Evolutionary conservation across 2,888 invertebrate genomes (phyloP), one percentile per base, ranked within the genome.

Genomic region (Dysmachus trigonus): DNA sequence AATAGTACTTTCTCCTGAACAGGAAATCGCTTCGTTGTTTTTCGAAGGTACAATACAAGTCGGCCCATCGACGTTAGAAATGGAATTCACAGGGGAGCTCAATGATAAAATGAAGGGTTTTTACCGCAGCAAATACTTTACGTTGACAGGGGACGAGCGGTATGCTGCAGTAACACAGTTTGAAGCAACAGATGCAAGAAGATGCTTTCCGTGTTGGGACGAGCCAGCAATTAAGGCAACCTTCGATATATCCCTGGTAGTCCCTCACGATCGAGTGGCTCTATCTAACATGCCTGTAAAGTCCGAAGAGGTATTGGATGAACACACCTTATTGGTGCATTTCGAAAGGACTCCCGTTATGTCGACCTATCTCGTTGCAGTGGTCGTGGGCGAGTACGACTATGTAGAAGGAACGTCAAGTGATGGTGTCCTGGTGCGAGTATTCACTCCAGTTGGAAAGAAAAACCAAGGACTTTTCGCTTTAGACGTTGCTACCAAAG

Each of bases 171-270:
- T 97, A 87, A 98, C 98, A 84, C 98, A 98, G 92, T 98, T 98
- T 91, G 97, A 97, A 91, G 94, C 97, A 0, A 97, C 96, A 2
- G 96, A 97, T 93, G 99, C 99, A 6, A 94, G 99, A 86, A 94
- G 97, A 89, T 97, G 98, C 90, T 99, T 99, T 90, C 99, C 99
- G 2, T 99, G 98, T 92, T 99, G 98, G 98, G 99, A 99, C 92
- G 99, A 99, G 92, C 99, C 99, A 8, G 97, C 98, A 13, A 95
- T 97, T 87, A 99, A 99, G 92, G 97, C 99, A 1, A 98, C 97
- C 1, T 99, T 99, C 92, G 96, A 98, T 91, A 96, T 99, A 88
- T 95, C 95, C 0, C 92, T 99, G 18, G 93, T 95, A 87, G 97
- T 98, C 85, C 97, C 97, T 33, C 93, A 95, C 86, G 95, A 96